Conservation (phyloP, 2,797 vertebrate species). For the Tinamus major region DNA sequence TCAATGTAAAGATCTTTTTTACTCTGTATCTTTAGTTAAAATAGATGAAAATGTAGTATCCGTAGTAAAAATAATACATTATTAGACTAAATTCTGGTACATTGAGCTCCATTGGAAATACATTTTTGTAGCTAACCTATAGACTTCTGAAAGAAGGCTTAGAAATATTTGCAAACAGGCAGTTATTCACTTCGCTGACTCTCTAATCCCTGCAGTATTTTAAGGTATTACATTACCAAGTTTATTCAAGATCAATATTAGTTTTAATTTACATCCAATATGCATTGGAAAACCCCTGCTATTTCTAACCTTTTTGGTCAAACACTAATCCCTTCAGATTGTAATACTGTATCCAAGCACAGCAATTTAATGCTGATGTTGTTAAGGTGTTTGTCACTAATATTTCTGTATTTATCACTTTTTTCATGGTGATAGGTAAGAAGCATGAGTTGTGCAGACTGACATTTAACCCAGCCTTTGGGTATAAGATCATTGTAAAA, state of each 20-base stretch:
- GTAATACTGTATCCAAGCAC: not conserved
- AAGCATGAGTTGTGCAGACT: not conserved
- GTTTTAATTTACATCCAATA: not conserved
- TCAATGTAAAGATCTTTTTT: not conserved
- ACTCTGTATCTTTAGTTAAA: not conserved
- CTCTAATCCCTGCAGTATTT: slow-evolving; percentile 1
- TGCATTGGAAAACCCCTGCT: not conserved
- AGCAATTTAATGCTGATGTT: not conserved
- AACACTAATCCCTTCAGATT: not conserved
- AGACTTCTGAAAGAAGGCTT: not conserved
- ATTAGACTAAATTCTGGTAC: not conserved
- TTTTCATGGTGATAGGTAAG: not conserved
- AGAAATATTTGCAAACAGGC: not conserved
- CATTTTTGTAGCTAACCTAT: not conserved
- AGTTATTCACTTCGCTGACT: not conserved
- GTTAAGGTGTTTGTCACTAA: not conserved
- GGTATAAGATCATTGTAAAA: not conserved
- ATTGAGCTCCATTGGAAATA: slow-evolving; percentile 10
- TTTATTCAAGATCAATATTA: not conserved
- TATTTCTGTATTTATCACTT: not conserved
- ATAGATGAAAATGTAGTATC: not conserved
- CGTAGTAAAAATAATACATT: not conserved
- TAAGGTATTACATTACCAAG: not conserved
- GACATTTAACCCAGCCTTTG: not conserved
- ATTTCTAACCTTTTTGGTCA: not conserved